Evolutionary conservation across 2,797 vertebrate genomes (phyloP), one percentile per base, ranked within the genome.

Genomic region (Acipenser oxyrinchus): DNA sequence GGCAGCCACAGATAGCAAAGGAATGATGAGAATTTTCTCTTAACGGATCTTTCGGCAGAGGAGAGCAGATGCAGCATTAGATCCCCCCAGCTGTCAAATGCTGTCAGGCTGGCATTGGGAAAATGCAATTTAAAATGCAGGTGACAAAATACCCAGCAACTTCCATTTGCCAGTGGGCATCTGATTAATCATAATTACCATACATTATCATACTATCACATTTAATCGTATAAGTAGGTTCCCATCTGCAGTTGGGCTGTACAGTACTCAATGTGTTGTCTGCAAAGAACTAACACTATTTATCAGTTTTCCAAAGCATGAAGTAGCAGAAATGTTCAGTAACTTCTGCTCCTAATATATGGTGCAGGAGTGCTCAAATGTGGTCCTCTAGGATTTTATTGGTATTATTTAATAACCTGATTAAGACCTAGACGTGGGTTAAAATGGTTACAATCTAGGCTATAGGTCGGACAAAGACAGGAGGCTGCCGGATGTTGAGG

Each of bases 141-240:
- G 91, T 92, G 93, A 92, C 92, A 91, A 84, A 84, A 88, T 87
- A 85, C 81, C 85, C 87, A 84, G 83, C 90, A 86, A 87, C 81
- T 84, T 91, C 86, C 86, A 83, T 91, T 94, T 94, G 90, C 88
- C 86, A 82, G 80, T 87, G 84, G 90, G 88, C 87, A 89, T 90
- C 89, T 94, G 91, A 94, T 95, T 94, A 93, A 92, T 89, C 84
- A 75, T 87, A 89, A 95, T 96, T 94, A 94, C 91, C 94, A 94
- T 97, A 93, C 81, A 96, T 97, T 96, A 96, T 94, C 94, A 95
- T 94, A 91, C 88, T 89, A 94, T 94, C 93, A 93, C 84, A 92
- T 93, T 89, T 93, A 93, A 93, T 94, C 92, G 91, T 92, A 91
- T 89, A 90, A 88, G 66, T 85, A 88, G 86, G 87, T 89, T 88